Base-by-base conservation (phyloP, 1,140 invertebrate genomes). In the Drosophila kohkoa region DNA sequence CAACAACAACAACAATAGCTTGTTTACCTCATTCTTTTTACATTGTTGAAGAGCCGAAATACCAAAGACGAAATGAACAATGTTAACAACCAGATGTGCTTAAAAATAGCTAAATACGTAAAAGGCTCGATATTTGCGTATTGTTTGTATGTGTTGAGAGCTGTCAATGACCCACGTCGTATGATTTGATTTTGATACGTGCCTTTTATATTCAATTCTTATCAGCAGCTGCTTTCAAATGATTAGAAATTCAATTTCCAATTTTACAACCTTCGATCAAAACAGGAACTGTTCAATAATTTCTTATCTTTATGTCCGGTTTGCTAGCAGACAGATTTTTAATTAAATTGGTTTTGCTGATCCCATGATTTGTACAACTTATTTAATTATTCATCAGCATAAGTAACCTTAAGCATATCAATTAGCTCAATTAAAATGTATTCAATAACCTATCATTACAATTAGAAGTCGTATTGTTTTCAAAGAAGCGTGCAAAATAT, bases 161-260 rank as follows among this genome's bases (percentile, higher is more conserved):
- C 64, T 79, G 77, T 70, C 77, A 79, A 63, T 70, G 57, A 79
- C 68, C 76, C 60, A 63, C 41, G 66, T 73, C 30, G 45, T 10
- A 41, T 48, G 51, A 58, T 59, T 55, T 43, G 28, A 67, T 67
- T 62, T 49, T 20, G 41, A 55, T 52, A 64, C 13, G 38, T 62
- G 59, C 13, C 15, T 62, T 16, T n/a, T 11, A 25, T n/a, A 35
- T 49, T 35, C 16, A 49, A 43, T 7, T 28, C 10, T 55, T 11
- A 48, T 7, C 41, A 65, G 45, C 35, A 7, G 46, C 6, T n/a
- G 15, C 0, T 43, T 20, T 11, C 5, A 7, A 45, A 52, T 25
- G 15, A n/a, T 16, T 58, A 13, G 30, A 1, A 11, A 32, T 10
- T 16, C 7, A 10, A 35, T 32, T 54, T 54, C 7, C 5, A 54